Base-by-base conservation (phyloP, 2,113 vertebrate genomes). In the Salminus brasiliensis region DNA sequence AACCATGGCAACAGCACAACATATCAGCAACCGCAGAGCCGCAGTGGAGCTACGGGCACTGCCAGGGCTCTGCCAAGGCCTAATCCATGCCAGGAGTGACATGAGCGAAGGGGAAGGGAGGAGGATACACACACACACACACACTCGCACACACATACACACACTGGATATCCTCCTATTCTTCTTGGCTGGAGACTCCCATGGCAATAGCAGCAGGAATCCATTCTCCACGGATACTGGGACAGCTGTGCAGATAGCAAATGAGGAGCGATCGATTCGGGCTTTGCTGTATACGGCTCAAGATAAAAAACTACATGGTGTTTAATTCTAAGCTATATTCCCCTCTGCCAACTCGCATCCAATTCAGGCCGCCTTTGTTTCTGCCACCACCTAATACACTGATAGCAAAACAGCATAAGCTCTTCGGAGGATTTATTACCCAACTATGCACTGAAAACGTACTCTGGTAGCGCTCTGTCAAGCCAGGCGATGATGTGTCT, bases 181-280 rank as follows among this genome's bases (percentile, higher is more conserved):
- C 92, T 91, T 91, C 88, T 91, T 91, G 91, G 90, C 91, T 84
- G 87, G 88, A 91, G 89, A 87, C 88, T 92, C 89, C 90, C 90
- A 88, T 93, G 91, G 90, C 92, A 90, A 87, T 87, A 88, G 90
- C 90, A 88, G 84, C 49, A 91, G 89, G 89, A 94, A 93, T 93
- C 90, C 91, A 92, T 94, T 93, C 91, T 93, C 92, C 92, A 92
- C 87, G 89, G 91, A 90, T 88, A 88, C 90, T 90, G 88, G 87
- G 91, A 91, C 90, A 92, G 93, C 91, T 93, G 92, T 90, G 91
- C 90, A 81, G 90, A 92, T 92, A 90, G 45, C 87, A 88, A 91
- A 91, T 85, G 86, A 88, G 88, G 87, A 86, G 30, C 87, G 87
- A 89, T 89, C 76, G 83, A 83, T 91, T 87, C 83, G 88, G 88